These are phyloP conservation scores for Capromys pilorides DNA, from an alignment of 2,797 vertebrate species.

Conservation along the genomic window DNA sequence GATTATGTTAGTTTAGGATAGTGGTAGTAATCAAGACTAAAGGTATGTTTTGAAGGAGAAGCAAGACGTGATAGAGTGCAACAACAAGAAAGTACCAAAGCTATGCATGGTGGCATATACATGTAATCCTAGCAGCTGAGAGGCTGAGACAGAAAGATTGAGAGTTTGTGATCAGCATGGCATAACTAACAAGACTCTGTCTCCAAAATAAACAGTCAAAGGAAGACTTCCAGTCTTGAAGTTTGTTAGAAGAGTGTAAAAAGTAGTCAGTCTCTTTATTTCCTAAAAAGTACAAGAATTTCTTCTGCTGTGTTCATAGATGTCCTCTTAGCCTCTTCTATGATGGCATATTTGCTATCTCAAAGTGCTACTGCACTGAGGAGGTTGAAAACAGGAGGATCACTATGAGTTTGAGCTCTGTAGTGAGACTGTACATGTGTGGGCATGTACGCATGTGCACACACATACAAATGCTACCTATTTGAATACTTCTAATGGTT, in stretches of 20 bases:
- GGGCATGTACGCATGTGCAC: too few species aligned
- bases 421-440: too few species aligned
- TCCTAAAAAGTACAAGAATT: not conserved
- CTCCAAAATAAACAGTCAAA: not conserved
- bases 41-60: not conserved
- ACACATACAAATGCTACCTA: not conserved
- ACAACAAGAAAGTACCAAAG: not conserved
- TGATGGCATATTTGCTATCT: slow-evolving; percentile 32
- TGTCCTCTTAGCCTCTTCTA: not conserved
- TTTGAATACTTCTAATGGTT: slow-evolving; percentile 33
- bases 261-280: slow-evolving; percentile 27
- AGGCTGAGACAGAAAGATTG: not conserved
- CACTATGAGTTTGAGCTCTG: too few species aligned
- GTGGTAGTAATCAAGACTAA: not conserved
- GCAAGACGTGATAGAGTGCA: slow-evolving; percentile 38
- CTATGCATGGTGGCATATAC: not conserved
- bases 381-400: too few species aligned
- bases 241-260: not conserved
- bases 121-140: not conserved
- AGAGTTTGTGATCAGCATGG: not conserved
- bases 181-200: not conserved
- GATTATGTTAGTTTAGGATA: slow-evolving; percentile 1
- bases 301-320: not conserved
- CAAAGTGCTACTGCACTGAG: not conserved
- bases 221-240: slow-evolving; percentile 10